phyloP scores from a whole-genome alignment of 2,888 invertebrate species.

The Xestoiulus laeticollis region DNA sequence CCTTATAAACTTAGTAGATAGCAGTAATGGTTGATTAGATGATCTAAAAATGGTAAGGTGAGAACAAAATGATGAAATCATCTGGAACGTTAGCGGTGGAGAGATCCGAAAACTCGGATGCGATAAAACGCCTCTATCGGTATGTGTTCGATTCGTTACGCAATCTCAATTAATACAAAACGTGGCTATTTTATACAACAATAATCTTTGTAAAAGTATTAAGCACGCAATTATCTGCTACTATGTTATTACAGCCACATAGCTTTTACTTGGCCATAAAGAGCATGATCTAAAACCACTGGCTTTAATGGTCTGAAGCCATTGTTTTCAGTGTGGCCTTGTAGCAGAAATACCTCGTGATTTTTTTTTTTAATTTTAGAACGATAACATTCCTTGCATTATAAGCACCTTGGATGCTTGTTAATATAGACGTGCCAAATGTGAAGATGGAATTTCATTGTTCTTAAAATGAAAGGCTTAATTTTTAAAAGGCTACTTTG shows the following conservation, averaged over 20 bases:
- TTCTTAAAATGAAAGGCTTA: too few relatives aligned
- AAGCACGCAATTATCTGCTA: not conserved
- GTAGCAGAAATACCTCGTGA: not conserved
- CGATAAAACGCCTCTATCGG: constrained; percentile 53
- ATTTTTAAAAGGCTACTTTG: too few relatives aligned
- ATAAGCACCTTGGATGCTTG: not conserved
- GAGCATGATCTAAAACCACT: not conserved
- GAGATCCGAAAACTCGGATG: constrained; percentile 54
- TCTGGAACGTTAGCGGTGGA: constrained; percentile 51
- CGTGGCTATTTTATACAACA: not conserved
- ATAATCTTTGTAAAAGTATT: not conserved
- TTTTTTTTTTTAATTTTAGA: too few relatives aligned
- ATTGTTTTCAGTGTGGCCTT: not conserved
- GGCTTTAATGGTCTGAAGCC: not conserved
- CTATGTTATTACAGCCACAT: not conserved
- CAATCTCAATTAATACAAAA: not conserved
- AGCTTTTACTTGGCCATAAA: not conserved
- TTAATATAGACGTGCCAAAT: not conserved
- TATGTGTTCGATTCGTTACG: not conserved
- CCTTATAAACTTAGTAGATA: constrained; percentile 27
- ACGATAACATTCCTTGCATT: too few relatives aligned
- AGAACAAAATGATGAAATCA: constrained; percentile 53
- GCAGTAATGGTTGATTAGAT: constrained; percentile 43
- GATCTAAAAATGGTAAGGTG: constrained; percentile 55
- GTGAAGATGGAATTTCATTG: too few relatives aligned